phyloP scores from a whole-genome alignment of 1,140 invertebrate genomes.

The Heliothis subflexa region DNA sequence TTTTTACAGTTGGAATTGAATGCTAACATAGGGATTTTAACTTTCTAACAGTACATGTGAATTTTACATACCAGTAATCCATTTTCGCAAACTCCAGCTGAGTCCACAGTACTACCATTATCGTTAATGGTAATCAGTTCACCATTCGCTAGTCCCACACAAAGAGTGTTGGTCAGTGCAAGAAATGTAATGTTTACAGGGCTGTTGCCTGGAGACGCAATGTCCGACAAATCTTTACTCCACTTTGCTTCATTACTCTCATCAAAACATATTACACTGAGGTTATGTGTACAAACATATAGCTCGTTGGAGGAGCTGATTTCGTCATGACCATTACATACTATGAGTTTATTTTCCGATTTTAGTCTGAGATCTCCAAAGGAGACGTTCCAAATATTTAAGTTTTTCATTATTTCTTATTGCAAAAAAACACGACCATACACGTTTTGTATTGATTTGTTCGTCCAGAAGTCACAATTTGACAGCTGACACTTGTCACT shows the following conservation, averaged over 20 bases:
- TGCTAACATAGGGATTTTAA: too few species aligned
- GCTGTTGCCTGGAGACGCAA: conserved; percentile 59
- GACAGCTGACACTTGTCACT: neutral
- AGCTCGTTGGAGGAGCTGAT: conserved; percentile 64
- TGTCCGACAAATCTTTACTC: conserved; percentile 68
- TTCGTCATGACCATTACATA: conserved; percentile 71
- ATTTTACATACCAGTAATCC: conserved; percentile 73
- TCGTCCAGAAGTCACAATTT: neutral
- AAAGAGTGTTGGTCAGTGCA: conserved; percentile 70
- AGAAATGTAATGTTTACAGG: conserved; percentile 76
- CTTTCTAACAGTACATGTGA: neutral
- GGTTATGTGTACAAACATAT: conserved; percentile 77
- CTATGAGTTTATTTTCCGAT: conserved; percentile 57
- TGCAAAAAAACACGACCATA: conserved; percentile 15
- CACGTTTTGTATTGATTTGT: conserved; percentile 19
- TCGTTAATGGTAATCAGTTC: conserved; percentile 72
- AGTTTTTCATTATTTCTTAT: conserved; percentile 70
- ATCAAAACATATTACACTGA: conserved; percentile 69
- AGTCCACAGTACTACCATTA: conserved; percentile 62
- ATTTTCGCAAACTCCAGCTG: conserved; percentile 71
- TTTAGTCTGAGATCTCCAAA: conserved; percentile 61
- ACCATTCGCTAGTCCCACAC: conserved; percentile 73
- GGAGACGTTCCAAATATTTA: conserved; percentile 69
- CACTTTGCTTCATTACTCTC: conserved; percentile 66
- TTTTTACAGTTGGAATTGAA: too few species aligned